A percentile compares a stretch with the other conserved stretches of the same genome.
Conservation (phyloP, 2,888 invertebrate genomes). For the Drosophila fungiperda region DNA sequence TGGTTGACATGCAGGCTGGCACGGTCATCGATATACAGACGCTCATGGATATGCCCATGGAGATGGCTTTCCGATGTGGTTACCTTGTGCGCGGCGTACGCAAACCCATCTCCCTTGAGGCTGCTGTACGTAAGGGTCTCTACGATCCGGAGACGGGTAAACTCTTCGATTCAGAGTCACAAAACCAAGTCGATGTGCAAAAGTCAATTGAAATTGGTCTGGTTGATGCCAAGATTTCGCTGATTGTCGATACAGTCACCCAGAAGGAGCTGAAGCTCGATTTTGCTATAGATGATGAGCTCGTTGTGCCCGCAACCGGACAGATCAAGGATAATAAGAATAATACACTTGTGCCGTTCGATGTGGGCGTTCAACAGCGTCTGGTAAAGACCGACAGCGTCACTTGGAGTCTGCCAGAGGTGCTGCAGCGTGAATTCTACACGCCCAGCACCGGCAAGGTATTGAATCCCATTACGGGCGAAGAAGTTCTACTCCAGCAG, state of each 20-base stretch:
- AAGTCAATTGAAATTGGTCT: slow-evolving; percentile 92
- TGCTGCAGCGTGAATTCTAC: slow-evolving; percentile 92
- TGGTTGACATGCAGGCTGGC: slow-evolving; percentile 91
- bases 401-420: slow-evolving; percentile 90
- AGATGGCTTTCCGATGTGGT: slow-evolving; percentile 90
- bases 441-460: slow-evolving; percentile 90
- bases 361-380: slow-evolving; percentile 89
- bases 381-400: slow-evolving; percentile 90
- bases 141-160: slow-evolving; percentile 90
- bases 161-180: slow-evolving; percentile 90
- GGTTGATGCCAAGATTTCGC: slow-evolving; percentile 92
- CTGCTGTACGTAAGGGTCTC: slow-evolving; percentile 89
- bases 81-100: slow-evolving; percentile 89
- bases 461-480: slow-evolving; percentile 91
- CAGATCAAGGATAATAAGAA: slow-evolving; percentile 90
- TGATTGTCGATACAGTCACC: slow-evolving; percentile 91
- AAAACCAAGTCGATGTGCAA: slow-evolving; percentile 89
- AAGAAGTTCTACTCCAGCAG: slow-evolving; percentile 90
- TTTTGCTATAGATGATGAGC: slow-evolving; percentile 89
- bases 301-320: slow-evolving; percentile 90
- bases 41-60: slow-evolving; percentile 89
- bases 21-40: slow-evolving; percentile 90
- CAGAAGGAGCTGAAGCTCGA: slow-evolving; percentile 90
- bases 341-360: slow-evolving; percentile 89
- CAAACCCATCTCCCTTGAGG: slow-evolving; percentile 92